A percentile compares a stretch with the other conserved stretches of the same genome.
Evolutionary conservation across 2,888 invertebrate genomes (phyloP).

Genomic region (Rhynchonema sp.): DNA sequence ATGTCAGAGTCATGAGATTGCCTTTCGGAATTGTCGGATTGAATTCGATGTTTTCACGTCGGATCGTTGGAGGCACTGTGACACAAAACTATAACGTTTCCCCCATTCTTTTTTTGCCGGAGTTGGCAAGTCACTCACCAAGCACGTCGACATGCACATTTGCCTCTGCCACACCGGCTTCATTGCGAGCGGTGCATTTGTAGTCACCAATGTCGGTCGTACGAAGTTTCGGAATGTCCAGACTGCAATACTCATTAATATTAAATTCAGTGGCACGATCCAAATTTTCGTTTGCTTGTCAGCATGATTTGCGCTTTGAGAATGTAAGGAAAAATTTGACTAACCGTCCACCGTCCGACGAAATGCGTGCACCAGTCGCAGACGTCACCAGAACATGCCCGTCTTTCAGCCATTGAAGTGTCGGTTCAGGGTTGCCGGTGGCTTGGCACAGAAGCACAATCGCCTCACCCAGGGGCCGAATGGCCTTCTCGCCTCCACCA

Average conservation of each 20-base stretch:
- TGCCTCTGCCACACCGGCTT: slow-evolving; percentile 37
- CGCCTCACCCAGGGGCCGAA: slow-evolving; percentile 24
- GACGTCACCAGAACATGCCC: slow-evolving; percentile 34
- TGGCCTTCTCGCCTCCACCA: slow-evolving; percentile 13
- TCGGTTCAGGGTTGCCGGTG: slow-evolving; percentile 30
- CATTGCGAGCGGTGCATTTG: slow-evolving; percentile 39
- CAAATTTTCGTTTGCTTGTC: no score
- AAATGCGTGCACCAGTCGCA: slow-evolving; percentile 16
- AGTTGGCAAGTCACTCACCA: no score
- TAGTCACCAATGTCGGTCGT: slow-evolving; percentile 40
- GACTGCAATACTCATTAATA: slow-evolving; percentile 8
- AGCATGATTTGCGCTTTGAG: no score
- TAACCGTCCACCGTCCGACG: slow-evolving; percentile 3
- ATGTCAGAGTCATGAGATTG: slow-evolving; percentile 38
- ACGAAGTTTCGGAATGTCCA: slow-evolving; percentile 22
- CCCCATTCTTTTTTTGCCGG: no score
- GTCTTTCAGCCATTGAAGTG: slow-evolving; percentile 31
- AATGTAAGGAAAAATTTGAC: no score
- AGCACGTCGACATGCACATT: slow-evolving; percentile 40
- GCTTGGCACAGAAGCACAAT: slow-evolving; percentile 31
- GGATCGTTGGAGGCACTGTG: slow-evolving; percentile 32
- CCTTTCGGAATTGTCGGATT: slow-evolving; percentile 34
- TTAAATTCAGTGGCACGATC: no score
- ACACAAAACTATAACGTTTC: background rate
- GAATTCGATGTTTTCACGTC: slow-evolving; percentile 19